Percentiles rank a stretch among this genome's conserved stretches.
Evolutionary conservation across 2,888 invertebrate species (phyloP).

Genomic region (Melanostoma mellinum): DNA sequence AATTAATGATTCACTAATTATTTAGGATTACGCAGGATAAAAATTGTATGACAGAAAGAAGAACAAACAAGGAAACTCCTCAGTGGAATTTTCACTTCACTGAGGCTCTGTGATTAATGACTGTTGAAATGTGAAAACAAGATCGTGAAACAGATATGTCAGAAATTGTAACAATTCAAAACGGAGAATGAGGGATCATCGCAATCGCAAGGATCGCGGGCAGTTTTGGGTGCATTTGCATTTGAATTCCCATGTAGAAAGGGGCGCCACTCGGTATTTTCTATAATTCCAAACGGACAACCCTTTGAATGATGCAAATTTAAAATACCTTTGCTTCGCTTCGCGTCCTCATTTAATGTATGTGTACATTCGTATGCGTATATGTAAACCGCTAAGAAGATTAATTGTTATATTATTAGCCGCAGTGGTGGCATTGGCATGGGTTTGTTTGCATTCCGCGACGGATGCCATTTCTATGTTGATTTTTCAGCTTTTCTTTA

Average conservation of each 20-base stretch:
- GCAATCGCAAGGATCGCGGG: conserved; percentile 51
- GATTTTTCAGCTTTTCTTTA: conserved; percentile 71
- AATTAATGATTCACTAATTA: conserved; percentile 76
- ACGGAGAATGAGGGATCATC: conserved; percentile 47
- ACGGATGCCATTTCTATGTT: conserved; percentile 66
- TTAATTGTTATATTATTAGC: conserved; percentile 76
- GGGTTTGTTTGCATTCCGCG: conserved; percentile 70
- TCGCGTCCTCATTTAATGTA: conserved; percentile 17
- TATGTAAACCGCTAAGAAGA: conserved; percentile 75
- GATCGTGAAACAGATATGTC: conserved; percentile 72
- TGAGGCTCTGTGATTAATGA: conserved; percentile 73
- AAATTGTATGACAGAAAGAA: conserved; percentile 53
- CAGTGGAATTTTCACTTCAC: conserved; percentile 51
- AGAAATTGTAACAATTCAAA: conserved; percentile 62
- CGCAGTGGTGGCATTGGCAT: conserved; percentile 74
- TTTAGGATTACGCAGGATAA: conserved; percentile 75
- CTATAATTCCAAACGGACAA: conserved; percentile 13
- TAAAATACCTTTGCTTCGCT: conserved; percentile 10
- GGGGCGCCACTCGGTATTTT: conserved; percentile 22
- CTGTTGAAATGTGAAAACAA: conserved; percentile 70
- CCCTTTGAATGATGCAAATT: conserved; percentile 34
- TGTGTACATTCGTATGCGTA: neutral
- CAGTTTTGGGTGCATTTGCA: conserved; percentile 15
- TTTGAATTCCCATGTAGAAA: conserved; percentile 25
- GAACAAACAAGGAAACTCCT: conserved; percentile 31